These are phyloP conservation scores for Podarcis muralis DNA, from an alignment of 2,113 vertebrate genomes.

Conservation along the genomic window DNA sequence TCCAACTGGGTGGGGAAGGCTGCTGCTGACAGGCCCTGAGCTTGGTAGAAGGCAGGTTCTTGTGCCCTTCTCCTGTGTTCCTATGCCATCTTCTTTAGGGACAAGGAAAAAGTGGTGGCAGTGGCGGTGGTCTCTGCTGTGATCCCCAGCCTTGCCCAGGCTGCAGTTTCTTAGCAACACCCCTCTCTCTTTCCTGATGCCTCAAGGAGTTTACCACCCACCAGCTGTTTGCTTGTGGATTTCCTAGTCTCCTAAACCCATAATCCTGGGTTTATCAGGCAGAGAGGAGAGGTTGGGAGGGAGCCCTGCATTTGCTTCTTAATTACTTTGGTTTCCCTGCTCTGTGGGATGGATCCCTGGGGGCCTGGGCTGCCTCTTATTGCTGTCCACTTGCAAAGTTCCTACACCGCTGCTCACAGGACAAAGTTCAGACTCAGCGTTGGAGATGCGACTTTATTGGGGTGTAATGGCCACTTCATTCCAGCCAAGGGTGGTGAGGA, in stretches of 20 bases:
- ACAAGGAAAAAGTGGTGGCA: neutral
- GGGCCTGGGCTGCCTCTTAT: too few species aligned
- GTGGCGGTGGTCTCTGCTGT: neutral
- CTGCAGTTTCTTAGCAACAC: neutral
- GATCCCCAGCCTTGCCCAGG: neutral
- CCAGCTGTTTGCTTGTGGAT: constrained; percentile 1
- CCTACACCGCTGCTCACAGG: neutral
- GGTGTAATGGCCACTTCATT: too few species aligned
- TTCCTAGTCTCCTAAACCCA: constrained; percentile 3
- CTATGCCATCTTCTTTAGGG: neutral
- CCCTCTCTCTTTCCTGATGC: neutral
- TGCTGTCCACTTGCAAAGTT: neutral
- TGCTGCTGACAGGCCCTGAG: neutral
- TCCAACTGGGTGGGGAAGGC: neutral
- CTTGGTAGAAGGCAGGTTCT: neutral
- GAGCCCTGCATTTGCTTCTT: neutral
- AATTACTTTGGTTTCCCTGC: neutral
- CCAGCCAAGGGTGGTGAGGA: neutral
- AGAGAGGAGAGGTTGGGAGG: neutral
- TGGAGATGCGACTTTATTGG: neutral
- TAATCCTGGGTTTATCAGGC: constrained; percentile 15
- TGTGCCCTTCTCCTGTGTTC: neutral
- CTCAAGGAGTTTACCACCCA: neutral
- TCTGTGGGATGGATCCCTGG: neutral
- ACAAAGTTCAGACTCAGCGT: neutral